phyloP scores from a whole-genome alignment of 1,140 invertebrate genomes.

The Drosophila sp. region DNA sequence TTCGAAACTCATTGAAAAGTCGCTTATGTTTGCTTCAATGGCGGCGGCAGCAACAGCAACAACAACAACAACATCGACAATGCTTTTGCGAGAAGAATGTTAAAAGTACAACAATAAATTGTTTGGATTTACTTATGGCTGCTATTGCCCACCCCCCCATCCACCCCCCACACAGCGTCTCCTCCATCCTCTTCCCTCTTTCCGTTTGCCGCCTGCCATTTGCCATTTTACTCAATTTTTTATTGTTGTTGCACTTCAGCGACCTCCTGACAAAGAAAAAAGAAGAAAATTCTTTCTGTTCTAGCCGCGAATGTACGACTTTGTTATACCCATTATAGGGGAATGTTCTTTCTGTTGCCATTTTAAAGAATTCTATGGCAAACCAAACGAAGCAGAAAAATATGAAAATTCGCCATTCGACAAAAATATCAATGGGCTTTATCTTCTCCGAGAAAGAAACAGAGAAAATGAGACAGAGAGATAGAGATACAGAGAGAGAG shows the following conservation, averaged over 20 bases:
- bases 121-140: conserved; percentile 75
- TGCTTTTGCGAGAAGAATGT: conserved; percentile 64
- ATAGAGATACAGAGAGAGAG: too few relatives aligned
- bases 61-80: conserved; percentile 58
- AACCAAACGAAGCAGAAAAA: too few relatives aligned
- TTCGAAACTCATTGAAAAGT: conserved; percentile 80
- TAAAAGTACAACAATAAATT: conserved; percentile 81
- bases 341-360: too few relatives aligned
- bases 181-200: not conserved
- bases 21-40: conserved; percentile 80
- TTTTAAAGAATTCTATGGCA: too few relatives aligned
- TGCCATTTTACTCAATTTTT: conserved; percentile 80
- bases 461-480: too few relatives aligned
- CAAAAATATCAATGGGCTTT: too few relatives aligned
- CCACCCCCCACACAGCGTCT: too few relatives aligned
- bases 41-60: conserved; percentile 51
- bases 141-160: not conserved
- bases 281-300: not conserved
- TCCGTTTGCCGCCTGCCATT: conserved; percentile 56
- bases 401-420: too few relatives aligned
- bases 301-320: not conserved
- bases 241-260: conserved; percentile 78
- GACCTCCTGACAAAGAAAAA: conserved; percentile 51
- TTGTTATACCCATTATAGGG: not conserved
- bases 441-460: too few relatives aligned